These are phyloP conservation scores for Antheraea yamamai DNA, from an alignment of 2,888 invertebrate genomes.

Conservation along the genomic window DNA sequence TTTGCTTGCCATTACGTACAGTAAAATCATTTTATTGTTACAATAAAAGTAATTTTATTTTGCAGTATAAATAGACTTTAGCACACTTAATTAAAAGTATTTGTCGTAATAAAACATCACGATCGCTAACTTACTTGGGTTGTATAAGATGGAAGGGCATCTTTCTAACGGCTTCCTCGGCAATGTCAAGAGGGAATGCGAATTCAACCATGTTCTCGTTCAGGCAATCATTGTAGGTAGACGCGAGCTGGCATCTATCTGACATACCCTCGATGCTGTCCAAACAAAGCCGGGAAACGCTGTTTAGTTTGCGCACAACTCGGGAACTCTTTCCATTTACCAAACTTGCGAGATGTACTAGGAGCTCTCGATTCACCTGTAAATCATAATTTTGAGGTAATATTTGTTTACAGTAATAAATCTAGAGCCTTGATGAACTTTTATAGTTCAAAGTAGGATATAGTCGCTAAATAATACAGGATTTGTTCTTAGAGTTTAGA, in stretches of 20 bases:
- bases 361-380: constrained; percentile 70
- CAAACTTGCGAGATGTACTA: constrained; percentile 67
- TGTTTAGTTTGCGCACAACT: constrained; percentile 69
- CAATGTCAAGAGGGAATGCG: constrained; percentile 71
- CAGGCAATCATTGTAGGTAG: constrained; percentile 73
- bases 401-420: too few relatives aligned
- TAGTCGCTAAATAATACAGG: too few relatives aligned
- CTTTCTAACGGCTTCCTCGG: constrained; percentile 72
- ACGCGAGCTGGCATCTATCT: constrained; percentile 70
- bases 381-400: constrained; percentile 1
- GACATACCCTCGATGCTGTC: constrained; percentile 74
- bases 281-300: constrained; percentile 67
- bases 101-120: constrained; percentile 13
- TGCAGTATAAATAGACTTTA: too few relatives aligned
- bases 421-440: too few relatives aligned
- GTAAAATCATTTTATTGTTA: too few relatives aligned
- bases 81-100: too few relatives aligned
- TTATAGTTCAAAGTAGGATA: too few relatives aligned
- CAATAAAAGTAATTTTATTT: too few relatives aligned
- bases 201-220: constrained; percentile 77
- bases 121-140: constrained; percentile 63
- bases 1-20: too few relatives aligned
- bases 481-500: not conserved
- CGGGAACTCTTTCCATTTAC: constrained; percentile 74
- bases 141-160: constrained; percentile 77